phyloP scores from a whole-genome alignment of 2,888 invertebrate species.

The Chloroclysta siterata region DNA sequence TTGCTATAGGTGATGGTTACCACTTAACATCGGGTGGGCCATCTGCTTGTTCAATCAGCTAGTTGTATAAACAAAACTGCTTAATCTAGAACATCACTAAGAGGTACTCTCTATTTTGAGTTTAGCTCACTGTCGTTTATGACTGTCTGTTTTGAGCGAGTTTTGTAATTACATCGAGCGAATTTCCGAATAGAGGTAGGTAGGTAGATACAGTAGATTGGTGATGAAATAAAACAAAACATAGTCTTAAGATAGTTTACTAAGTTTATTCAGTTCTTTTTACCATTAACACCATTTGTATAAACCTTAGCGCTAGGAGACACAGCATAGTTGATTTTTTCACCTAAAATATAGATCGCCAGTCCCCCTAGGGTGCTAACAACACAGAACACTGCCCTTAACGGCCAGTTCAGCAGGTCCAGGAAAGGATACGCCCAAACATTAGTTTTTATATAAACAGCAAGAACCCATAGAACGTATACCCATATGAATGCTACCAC shows the following conservation, averaged over 20 bases:
- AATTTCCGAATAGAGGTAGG: no score
- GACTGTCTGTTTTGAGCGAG: no score
- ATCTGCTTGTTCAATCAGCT: no score
- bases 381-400: conserved; percentile 88
- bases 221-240: conserved; percentile 16
- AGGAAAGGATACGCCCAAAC: conserved; percentile 96
- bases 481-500: conserved; percentile 84
- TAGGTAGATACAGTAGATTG: not conserved
- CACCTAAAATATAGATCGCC: conserved; percentile 89
- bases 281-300: conserved; percentile 47
- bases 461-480: conserved; percentile 90
- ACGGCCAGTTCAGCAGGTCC: conserved; percentile 87
- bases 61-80: no score
- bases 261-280: conserved; percentile 37
- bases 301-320: conserved; percentile 80
- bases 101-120: no score
- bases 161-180: no score
- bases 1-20: no score
- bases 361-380: conserved; percentile 83
- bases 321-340: conserved; percentile 87
- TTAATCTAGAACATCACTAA: no score
- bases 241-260: not conserved
- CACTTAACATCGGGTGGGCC: no score
- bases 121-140: no score
- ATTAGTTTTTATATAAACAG: conserved; percentile 87